phyloP scores from a whole-genome alignment of 2,888 invertebrate species.

The Pachydiplax longipennis region DNA sequence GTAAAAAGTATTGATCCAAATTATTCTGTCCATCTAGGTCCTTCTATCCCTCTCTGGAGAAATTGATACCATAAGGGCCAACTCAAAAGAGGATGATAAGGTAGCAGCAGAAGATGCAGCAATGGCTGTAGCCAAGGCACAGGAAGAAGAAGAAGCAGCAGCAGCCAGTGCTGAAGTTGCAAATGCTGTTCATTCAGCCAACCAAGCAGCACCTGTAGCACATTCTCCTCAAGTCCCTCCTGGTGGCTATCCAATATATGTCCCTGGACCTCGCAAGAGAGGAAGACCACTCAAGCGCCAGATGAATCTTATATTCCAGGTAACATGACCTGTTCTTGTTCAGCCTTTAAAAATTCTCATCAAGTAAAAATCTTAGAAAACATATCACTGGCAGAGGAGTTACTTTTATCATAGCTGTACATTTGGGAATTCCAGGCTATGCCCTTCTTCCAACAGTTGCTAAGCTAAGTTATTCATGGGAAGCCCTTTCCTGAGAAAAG shows the following conservation, averaged over 20 bases:
- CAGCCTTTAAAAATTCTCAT: neutral
- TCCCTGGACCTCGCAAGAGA: constrained; percentile 48
- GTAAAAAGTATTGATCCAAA: neutral
- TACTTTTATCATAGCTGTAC: too few species aligned
- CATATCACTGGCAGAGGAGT: too few species aligned
- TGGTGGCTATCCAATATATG: constrained; percentile 38
- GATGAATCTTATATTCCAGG: constrained; percentile 49
- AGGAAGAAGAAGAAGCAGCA: constrained; percentile 36
- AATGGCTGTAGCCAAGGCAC: constrained; percentile 22
- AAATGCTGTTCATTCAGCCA: neutral
- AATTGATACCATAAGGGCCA: neutral
- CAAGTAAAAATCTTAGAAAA: neutral
- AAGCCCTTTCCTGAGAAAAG: too few species aligned
- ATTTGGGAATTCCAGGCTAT: too few species aligned
- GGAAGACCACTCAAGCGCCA: constrained; percentile 50
- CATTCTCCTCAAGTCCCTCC: constrained; percentile 10
- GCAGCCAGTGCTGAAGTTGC: neutral
- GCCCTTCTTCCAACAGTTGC: too few species aligned
- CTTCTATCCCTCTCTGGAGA: constrained; percentile 12
- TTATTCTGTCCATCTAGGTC: neutral
- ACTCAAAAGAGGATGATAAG: neutral
- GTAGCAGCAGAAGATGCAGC: constrained; percentile 35
- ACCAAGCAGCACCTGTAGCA: neutral
- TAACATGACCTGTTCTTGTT: neutral
- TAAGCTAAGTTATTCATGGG: too few species aligned